Evolutionary conservation across 2,888 invertebrate genomes (phyloP), one percentile per base, ranked within the genome.

Genomic region (Phania funesta): DNA sequence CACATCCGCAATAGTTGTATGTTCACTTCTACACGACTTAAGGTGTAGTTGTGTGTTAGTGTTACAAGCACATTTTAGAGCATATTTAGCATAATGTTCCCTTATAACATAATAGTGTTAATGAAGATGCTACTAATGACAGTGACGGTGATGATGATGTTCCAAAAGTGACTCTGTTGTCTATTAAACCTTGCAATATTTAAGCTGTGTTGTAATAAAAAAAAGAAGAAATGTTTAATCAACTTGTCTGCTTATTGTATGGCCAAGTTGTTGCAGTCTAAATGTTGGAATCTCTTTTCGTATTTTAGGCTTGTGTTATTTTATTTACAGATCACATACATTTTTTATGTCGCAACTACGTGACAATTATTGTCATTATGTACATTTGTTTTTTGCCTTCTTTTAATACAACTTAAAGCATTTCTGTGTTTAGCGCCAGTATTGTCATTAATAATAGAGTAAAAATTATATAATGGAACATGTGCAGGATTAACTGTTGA

Each of bases 281-380:
- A 48, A 41, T 41, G 41, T 16, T 52, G 13, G 18, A 32, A 22
- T 48, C 9, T 11, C 9, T 32, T 16, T 62, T 26, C 41, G n/a
- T 26, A 29, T 22, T 50, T 60, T 20, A 7, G 54, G 16, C 11
- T 35, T n/a, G 26, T 54, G 46, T 74, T 70, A 35, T 65, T 74
- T 74, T 52, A 71, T 79, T 65, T 54, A 70, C 74, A 78, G 82
- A 82, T 78, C 82, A 64, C 74, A 84, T 84, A 81, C 67, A 84
- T 84, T 81, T 84, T 83, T 84, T 80, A 84, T 84, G 76, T 71
- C 65, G 44, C 75, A 80, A 79, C 74, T 83, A 84, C 84, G 84
- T 84, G 83, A 77, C 79, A 77, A 79, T 82, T 78, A 84, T 84
- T 79, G 73, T 83, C 71, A 71, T 83, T 71, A 78, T 74, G 44